Conservation (phyloP, 2,888 invertebrate genomes). For the Protophormia terraenovae region DNA sequence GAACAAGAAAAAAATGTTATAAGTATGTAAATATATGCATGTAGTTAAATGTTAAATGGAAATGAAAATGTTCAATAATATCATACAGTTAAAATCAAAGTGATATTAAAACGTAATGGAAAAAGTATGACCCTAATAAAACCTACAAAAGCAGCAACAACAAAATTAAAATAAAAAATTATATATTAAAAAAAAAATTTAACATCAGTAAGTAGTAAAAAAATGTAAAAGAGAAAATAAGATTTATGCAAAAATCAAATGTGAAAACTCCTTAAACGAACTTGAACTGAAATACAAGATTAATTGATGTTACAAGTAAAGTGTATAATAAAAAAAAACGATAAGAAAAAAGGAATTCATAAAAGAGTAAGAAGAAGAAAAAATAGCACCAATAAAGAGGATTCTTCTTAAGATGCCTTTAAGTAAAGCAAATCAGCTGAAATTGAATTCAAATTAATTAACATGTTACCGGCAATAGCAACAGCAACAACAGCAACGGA, state of each 20-base stretch:
- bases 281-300: neutral
- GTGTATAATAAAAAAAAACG: neutral
- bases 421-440: slow-evolving; percentile 24
- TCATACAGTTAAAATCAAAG: slow-evolving; percentile 39
- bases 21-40: neutral
- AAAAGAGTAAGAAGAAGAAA: neutral
- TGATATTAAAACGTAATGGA: slow-evolving; percentile 7
- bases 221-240: neutral
- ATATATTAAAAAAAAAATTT: neutral
- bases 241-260: neutral
- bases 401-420: slow-evolving; percentile 2
- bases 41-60: neutral
- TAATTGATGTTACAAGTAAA: neutral
- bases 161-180: neutral
- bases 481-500: neutral
- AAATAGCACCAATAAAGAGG: neutral
- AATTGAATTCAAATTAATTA: slow-evolving; percentile 40
- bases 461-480: neutral
- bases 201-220: neutral
- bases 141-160: neutral
- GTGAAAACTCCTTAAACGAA: neutral
- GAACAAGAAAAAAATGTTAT: neutral
- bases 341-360: neutral
- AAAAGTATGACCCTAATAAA: slow-evolving; percentile 11
- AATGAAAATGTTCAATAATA: slow-evolving; percentile 16